phyloP scores from a whole-genome alignment of 2,113 vertebrate species.

The Sphaerodactylus townsendi region DNA sequence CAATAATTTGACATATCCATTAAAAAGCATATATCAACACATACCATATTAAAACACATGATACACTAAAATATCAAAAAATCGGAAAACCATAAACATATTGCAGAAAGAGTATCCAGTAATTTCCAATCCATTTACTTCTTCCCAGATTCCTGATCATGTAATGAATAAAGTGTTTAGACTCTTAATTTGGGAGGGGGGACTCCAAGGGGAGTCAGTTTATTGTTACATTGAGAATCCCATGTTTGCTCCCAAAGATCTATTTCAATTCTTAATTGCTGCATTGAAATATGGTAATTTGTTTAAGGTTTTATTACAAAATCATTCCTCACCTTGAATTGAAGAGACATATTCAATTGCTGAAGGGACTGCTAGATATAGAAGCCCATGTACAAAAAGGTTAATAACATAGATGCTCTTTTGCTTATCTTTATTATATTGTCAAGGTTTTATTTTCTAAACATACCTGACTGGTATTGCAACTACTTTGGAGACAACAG shows the following conservation, averaged over 20 bases:
- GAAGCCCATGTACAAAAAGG: neutral
- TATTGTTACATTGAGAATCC: neutral
- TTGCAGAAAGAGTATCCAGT: too few relatives aligned
- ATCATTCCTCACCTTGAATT: neutral
- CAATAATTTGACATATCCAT: too few relatives aligned
- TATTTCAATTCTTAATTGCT: neutral
- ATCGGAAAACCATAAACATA: too few relatives aligned
- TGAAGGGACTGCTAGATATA: slow-evolving; percentile 1
- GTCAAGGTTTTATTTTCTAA: slow-evolving; percentile 1
- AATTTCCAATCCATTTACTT: too few relatives aligned
- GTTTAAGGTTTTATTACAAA: neutral
- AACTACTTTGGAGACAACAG: neutral
- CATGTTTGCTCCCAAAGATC: neutral
- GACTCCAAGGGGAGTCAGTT: too few relatives aligned
- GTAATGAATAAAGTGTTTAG: too few relatives aligned
- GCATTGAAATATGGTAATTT: neutral
- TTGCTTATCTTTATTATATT: neutral
- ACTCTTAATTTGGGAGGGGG: too few relatives aligned
- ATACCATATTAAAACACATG: too few relatives aligned
- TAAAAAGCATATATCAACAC: too few relatives aligned
- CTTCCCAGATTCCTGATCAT: too few relatives aligned
- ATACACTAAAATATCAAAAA: too few relatives aligned
- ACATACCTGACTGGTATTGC: neutral
- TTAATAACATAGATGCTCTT: neutral
- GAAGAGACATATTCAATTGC: slow-evolving; percentile 14